Evolutionary conservation across 2,888 invertebrate species (phyloP).

Genomic region (Entomobrya proxima): DNA sequence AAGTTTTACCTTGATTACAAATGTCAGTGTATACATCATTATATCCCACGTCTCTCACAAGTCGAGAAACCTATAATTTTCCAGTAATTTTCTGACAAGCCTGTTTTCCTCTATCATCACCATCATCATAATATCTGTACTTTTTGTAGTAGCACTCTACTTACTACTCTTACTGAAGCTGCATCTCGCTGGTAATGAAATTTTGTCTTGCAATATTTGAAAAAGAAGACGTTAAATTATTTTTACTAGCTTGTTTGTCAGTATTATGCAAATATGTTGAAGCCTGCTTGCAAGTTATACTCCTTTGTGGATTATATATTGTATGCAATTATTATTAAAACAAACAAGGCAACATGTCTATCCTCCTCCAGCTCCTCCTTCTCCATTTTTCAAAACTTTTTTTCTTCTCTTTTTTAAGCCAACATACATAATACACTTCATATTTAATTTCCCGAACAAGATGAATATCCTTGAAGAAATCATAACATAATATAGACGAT

Average conservation of each 20-base stretch:
- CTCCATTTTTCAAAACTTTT: neutral
- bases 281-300: neutral
- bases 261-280: slow-evolving; percentile 26
- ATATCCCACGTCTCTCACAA: neutral
- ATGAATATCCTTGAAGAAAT: neutral
- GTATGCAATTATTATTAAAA: slow-evolving; percentile 39
- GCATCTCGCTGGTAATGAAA: neutral
- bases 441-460: neutral
- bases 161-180: neutral
- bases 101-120: neutral
- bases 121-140: neutral
- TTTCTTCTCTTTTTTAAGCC: neutral
- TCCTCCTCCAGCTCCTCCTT: slow-evolving; percentile 15
- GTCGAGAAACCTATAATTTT: slow-evolving; percentile 23
- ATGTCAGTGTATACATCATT: neutral
- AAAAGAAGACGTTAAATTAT: neutral
- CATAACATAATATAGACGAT: neutral
- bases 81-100: slow-evolving; percentile 11
- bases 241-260: neutral
- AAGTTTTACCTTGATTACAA: neutral
- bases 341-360: slow-evolving; percentile 35
- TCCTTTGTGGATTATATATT: neutral
- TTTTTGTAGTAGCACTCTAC: neutral
- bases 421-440: neutral
- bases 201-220: neutral